Percentiles rank a stretch among this genome's conserved stretches.
These are phyloP conservation scores for Eulemur macaco DNA, from an alignment of 2,113 vertebrate species.

Conservation along the genomic window DNA sequence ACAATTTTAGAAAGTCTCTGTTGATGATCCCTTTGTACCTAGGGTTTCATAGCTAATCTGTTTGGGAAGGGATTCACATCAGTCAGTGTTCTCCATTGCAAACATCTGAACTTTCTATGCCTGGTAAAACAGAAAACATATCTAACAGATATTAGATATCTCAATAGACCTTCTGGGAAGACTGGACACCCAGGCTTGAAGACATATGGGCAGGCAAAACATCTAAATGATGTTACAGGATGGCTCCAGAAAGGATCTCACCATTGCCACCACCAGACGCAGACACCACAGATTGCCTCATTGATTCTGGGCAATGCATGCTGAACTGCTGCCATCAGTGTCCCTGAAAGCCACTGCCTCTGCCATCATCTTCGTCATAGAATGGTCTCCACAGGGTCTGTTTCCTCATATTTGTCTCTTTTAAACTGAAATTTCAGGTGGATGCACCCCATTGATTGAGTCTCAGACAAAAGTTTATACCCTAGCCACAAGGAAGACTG, in stretches of 20 bases:
- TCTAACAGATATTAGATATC: not conserved
- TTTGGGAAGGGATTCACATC: not conserved
- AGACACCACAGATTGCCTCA: not conserved
- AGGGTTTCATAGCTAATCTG: not conserved
- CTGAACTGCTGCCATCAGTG: not conserved
- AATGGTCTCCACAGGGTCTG: not conserved
- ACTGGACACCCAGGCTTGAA: not conserved
- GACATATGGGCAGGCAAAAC: not conserved
- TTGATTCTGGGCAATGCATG: not conserved
- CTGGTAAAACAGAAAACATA: not conserved
- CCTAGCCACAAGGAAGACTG: not conserved
- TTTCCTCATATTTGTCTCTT: not conserved
- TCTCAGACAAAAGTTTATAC: not conserved
- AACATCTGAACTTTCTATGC: not conserved
- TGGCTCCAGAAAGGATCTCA: not conserved
- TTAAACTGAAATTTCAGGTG: not conserved
- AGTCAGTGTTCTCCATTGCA: not conserved
- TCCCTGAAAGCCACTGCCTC: not conserved
- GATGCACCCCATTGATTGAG: not conserved
- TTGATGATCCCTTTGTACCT: not conserved
- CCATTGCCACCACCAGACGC: not conserved
- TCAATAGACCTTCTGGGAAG: not conserved
- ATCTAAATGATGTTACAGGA: not conserved
- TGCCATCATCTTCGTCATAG: not conserved
- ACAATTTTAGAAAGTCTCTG: slow-evolving; percentile 26